A percentile compares a stretch with the other conserved stretches of the same genome.
Conservation (phyloP, 2,113 vertebrate genomes). For the Paramormyrops kingsleyae region DNA sequence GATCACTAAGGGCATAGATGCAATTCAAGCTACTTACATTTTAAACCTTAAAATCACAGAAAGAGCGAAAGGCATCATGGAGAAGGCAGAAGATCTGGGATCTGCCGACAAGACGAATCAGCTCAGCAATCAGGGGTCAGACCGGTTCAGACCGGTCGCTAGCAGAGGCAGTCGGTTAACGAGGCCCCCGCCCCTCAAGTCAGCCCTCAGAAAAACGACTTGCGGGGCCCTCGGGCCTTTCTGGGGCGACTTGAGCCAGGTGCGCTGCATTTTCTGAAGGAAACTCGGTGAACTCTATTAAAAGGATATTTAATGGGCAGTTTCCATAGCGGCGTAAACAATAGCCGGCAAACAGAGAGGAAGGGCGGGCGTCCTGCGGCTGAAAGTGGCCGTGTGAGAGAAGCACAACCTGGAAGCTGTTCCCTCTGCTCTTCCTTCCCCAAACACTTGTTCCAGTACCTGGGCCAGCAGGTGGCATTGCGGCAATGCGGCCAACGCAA, state of each 20-base stretch:
- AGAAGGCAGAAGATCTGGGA: background rate
- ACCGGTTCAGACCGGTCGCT: constrained; percentile 18
- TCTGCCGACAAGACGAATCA: background rate
- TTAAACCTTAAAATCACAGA: background rate
- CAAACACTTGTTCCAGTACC: constrained; percentile 21
- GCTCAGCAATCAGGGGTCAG: constrained; percentile 20
- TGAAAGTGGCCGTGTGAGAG: background rate
- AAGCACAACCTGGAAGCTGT: background rate
- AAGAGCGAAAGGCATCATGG: background rate
- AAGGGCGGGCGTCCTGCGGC: constrained; percentile 46
- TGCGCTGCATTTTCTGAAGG: constrained; percentile 58
- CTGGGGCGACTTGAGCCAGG: constrained; percentile 54
- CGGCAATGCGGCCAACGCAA: background rate
- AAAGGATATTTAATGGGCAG: constrained; percentile 43
- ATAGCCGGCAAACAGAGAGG: constrained; percentile 59
- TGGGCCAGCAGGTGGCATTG: background rate
- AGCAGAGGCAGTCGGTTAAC: constrained; percentile 44
- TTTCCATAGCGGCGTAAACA: constrained; percentile 48
- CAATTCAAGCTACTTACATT: background rate
- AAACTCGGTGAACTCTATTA: constrained; percentile 55
- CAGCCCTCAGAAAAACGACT: constrained; percentile 32
- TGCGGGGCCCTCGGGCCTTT: constrained; percentile 46
- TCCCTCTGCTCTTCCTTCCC: constrained; percentile 16
- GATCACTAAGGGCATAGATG: background rate
- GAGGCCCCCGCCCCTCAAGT: constrained; percentile 43